phyloP scores from a whole-genome alignment of 2,888 invertebrate genomes.

The Aromia moschata region DNA sequence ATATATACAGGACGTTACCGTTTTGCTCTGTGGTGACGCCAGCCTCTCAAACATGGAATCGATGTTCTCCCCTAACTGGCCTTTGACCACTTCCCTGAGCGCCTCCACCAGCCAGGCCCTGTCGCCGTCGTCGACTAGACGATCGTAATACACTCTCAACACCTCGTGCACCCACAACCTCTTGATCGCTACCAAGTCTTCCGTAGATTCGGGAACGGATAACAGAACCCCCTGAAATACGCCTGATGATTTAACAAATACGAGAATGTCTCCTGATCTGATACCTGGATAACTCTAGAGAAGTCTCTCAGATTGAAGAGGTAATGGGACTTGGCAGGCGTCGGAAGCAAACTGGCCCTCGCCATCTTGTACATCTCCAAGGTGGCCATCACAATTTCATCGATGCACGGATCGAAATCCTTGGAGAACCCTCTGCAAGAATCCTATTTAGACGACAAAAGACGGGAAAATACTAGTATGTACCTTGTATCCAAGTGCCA shows the following conservation, averaged over 20 bases:
- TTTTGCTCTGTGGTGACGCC: slow-evolving; percentile 5
- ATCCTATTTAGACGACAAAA: no score
- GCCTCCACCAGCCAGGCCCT: slow-evolving; percentile 82
- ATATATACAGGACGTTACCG: slow-evolving; percentile 5
- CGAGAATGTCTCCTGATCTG: not conserved
- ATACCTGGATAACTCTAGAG: slow-evolving; percentile 86
- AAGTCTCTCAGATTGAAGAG: slow-evolving; percentile 95
- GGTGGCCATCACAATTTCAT: slow-evolving; percentile 87
- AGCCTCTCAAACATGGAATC: slow-evolving; percentile 77
- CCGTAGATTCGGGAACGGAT: slow-evolving; percentile 92
- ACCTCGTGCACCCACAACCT: slow-evolving; percentile 95
- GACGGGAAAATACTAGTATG: no score
- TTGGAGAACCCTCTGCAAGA: slow-evolving; percentile 89
- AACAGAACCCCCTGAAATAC: slow-evolving; percentile 80
- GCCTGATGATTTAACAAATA: not conserved
- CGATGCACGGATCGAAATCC: slow-evolving; percentile 92
- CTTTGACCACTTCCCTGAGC: slow-evolving; percentile 70
- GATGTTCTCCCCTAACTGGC: slow-evolving; percentile 73
- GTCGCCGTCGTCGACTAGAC: slow-evolving; percentile 86
- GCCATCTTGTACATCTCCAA: slow-evolving; percentile 88
- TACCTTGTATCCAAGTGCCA: slow-evolving; percentile 97
- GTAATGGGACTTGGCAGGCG: slow-evolving; percentile 93
- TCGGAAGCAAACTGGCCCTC: slow-evolving; percentile 83
- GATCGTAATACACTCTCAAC: slow-evolving; percentile 90
- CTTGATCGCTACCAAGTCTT: slow-evolving; percentile 85